These are phyloP conservation scores for Hemaris fuciformis DNA, from an alignment of 2,888 invertebrate genomes.

Conservation along the genomic window DNA sequence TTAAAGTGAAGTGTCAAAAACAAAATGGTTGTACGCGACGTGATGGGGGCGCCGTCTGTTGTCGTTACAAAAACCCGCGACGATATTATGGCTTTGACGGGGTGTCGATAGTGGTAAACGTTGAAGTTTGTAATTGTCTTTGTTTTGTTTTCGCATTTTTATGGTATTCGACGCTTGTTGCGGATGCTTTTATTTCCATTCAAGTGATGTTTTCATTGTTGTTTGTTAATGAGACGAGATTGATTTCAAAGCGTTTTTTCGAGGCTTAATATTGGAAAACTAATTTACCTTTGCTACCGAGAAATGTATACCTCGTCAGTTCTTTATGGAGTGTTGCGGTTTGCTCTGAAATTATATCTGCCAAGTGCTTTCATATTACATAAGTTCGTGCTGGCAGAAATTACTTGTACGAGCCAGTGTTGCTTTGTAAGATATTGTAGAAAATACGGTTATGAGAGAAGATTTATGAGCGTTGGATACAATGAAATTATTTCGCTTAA, in stretches of 20 bases:
- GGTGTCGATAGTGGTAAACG: constrained; percentile 56
- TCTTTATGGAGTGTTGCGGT: not conserved
- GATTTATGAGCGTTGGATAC: not conserved
- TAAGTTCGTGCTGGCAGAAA: not conserved
- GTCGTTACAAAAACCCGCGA: constrained; percentile 30
- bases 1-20: constrained; percentile 81
- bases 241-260: not conserved
- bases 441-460: not conserved
- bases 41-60: constrained; percentile 27
- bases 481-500: not conserved
- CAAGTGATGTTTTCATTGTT: constrained; percentile 1
- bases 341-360: not conserved
- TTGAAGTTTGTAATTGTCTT: constrained; percentile 60
- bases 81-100: constrained; percentile 59
- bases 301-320: not conserved
- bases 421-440: not conserved
- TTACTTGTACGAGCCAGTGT: not conserved
- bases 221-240: not conserved
- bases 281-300: not conserved
- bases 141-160: constrained; percentile 38
- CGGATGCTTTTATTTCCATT: constrained; percentile 1
- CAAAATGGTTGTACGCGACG: constrained; percentile 56
- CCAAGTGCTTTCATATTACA: not conserved
- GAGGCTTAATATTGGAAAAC: not conserved
- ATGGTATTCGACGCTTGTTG: constrained; percentile 19